Percentiles rank a stretch among this genome's conserved stretches.
Evolutionary conservation across 2,113 vertebrate species (phyloP).

Genomic region (Catharus fuscescens): DNA sequence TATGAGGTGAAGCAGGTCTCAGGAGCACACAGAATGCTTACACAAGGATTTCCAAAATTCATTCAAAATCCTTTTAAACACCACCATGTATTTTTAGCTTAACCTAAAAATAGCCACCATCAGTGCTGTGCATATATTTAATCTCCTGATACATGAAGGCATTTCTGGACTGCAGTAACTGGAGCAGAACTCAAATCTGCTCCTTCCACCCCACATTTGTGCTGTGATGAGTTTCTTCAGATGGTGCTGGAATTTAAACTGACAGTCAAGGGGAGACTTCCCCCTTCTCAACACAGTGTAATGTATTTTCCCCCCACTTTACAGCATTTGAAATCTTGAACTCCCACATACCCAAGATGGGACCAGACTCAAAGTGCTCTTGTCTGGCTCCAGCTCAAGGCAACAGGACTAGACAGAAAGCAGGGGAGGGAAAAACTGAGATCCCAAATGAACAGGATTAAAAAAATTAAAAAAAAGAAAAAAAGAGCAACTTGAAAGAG

Average conservation of each 20-base stretch:
- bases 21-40: not conserved
- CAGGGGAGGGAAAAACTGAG: not conserved
- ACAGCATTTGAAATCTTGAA: not conserved
- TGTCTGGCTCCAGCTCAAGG: slow-evolving; percentile 45
- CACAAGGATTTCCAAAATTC: not conserved
- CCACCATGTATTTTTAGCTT: not conserved
- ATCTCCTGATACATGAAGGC: not conserved
- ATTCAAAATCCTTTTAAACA: not conserved
- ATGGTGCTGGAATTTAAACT: not conserved
- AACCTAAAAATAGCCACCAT: slow-evolving; percentile 16
- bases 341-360: not conserved
- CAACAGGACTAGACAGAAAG: slow-evolving; percentile 12
- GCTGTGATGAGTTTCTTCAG: slow-evolving; percentile 14
- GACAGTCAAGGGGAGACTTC: not conserved
- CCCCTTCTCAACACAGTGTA: not conserved
- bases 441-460: not conserved
- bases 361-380: slow-evolving; percentile 12
- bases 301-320: not conserved
- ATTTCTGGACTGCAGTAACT: slow-evolving; percentile 12
- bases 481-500: slow-evolving; percentile 21
- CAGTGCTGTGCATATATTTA: not conserved
- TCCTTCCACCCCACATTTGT: not conserved
- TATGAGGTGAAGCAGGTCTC: not conserved
- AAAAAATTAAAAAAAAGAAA: not conserved
- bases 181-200: slow-evolving; percentile 34